Conservation (phyloP, 2,888 invertebrate genomes). For the Argynnis bischoffii region DNA sequence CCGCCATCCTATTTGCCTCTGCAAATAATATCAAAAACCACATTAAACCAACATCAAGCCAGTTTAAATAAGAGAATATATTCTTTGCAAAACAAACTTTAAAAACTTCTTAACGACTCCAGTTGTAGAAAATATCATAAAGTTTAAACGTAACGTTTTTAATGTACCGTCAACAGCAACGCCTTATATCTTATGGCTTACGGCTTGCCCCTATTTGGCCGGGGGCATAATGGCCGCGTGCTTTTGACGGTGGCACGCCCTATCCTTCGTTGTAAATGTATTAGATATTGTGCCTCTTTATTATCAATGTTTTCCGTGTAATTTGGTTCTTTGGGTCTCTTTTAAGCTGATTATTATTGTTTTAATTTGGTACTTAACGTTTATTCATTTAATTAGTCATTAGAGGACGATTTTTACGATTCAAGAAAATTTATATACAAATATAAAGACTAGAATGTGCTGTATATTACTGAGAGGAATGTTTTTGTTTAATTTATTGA, state of each 20-base stretch:
- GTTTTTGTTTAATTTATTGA: too few species aligned
- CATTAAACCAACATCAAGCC: too few species aligned
- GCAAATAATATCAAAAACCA: too few species aligned
- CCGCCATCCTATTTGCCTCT: too few species aligned
- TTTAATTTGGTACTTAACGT: constrained; percentile 25
- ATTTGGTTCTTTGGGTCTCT: constrained; percentile 41
- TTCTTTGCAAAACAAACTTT: too few species aligned
- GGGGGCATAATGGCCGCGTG: constrained; percentile 67
- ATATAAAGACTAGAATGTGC: too few species aligned
- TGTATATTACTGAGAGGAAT: too few species aligned
- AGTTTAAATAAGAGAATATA: too few species aligned
- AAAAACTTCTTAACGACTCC: background rate
- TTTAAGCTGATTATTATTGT: constrained; percentile 40
- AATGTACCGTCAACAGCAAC: background rate
- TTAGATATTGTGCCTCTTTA: constrained; percentile 62
- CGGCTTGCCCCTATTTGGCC: constrained; percentile 45
- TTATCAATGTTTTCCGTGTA: constrained; percentile 51
- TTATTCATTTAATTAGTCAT: too few species aligned
- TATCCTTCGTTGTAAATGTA: constrained; percentile 64
- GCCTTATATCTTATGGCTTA: constrained; percentile 40
- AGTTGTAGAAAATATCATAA: constrained; percentile 2
- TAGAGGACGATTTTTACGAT: too few species aligned
- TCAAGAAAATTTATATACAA: too few species aligned
- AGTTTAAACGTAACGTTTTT: constrained; percentile 30
- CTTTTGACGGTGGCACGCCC: constrained; percentile 70